Conservation (phyloP, 2,113 vertebrate species). For the Cololabis saira region DNA sequence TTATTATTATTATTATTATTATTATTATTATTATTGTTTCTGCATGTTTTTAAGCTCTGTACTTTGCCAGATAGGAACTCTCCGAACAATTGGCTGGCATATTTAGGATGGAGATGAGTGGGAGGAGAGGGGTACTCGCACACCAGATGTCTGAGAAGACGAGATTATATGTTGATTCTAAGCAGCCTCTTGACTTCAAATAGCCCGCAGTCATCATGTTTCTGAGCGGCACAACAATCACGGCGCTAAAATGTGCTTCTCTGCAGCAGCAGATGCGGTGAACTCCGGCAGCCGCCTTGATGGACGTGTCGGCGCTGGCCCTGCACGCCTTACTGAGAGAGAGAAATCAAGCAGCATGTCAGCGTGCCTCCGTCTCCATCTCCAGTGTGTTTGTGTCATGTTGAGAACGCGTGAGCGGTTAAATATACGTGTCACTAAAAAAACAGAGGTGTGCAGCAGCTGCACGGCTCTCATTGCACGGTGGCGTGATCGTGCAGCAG, state of each 20-base stretch:
- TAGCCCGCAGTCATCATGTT: slow-evolving; percentile 43
- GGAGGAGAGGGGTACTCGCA: slow-evolving; percentile 44
- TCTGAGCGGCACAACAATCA: slow-evolving; percentile 22
- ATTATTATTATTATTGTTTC: slow-evolving; percentile 62
- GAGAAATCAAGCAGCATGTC: slow-evolving; percentile 34
- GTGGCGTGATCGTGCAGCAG: slow-evolving; percentile 46
- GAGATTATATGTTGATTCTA: slow-evolving; percentile 25
- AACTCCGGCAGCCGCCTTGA: slow-evolving; percentile 40
- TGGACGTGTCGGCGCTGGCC: slow-evolving; percentile 22
- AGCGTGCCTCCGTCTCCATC: slow-evolving; percentile 43
- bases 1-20: slow-evolving; percentile 62
- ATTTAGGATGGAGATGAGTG: slow-evolving; percentile 49
- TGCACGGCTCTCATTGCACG: slow-evolving; percentile 35
- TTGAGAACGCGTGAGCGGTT: slow-evolving; percentile 58
- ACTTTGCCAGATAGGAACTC: slow-evolving; percentile 60
- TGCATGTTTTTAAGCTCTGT: slow-evolving; percentile 60
- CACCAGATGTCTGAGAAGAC: slow-evolving; percentile 32
- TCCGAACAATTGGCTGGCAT: slow-evolving; percentile 64
- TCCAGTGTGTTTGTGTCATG: slow-evolving; percentile 21
- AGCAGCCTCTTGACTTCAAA: slow-evolving; percentile 33
- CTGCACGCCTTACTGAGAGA: slow-evolving; percentile 13
- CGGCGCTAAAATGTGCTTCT: slow-evolving; percentile 41
- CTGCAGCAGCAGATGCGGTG: neutral
- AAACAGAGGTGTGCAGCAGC: slow-evolving; percentile 57
- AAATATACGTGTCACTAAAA: slow-evolving; percentile 71